Conservation (phyloP, 92 coral and sea anemone species). For the Paramuricea clavata region DNA sequence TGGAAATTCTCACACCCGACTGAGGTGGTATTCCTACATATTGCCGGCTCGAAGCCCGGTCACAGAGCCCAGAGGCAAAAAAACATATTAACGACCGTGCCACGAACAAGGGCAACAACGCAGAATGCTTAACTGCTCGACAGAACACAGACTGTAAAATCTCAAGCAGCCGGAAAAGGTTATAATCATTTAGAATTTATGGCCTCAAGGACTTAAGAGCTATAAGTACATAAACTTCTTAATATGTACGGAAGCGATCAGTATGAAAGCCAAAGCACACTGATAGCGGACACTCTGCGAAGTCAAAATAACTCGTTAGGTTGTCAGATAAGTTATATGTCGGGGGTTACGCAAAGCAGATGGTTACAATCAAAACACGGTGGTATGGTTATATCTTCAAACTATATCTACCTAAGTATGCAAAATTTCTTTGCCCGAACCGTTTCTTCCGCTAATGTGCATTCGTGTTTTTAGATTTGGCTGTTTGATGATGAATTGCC, state of each 20-base stretch:
- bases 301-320: neutral
- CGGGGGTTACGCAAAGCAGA: neutral
- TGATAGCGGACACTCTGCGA: neutral
- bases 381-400: neutral
- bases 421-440: neutral
- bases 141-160: neutral
- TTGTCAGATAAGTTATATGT: neutral
- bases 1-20: too few species aligned
- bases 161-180: neutral
- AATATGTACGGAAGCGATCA: neutral
- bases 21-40: too few species aligned
- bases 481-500: neutral
- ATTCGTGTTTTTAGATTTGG: neutral
- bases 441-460: neutral
- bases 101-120: too few species aligned
- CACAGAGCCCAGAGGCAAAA: too few species aligned
- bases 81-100: too few species aligned
- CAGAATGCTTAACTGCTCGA: too few species aligned
- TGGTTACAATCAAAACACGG: neutral
- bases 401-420: neutral
- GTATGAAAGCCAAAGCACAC: neutral
- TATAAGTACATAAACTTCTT: neutral
- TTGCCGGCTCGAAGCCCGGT: too few species aligned
- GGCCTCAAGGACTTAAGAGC: neutral
- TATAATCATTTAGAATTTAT: neutral